Percentiles rank a stretch among this genome's conserved stretches.
Evolutionary conservation across 2,113 vertebrate species (phyloP).

Genomic region (Pampusana beccarii): DNA sequence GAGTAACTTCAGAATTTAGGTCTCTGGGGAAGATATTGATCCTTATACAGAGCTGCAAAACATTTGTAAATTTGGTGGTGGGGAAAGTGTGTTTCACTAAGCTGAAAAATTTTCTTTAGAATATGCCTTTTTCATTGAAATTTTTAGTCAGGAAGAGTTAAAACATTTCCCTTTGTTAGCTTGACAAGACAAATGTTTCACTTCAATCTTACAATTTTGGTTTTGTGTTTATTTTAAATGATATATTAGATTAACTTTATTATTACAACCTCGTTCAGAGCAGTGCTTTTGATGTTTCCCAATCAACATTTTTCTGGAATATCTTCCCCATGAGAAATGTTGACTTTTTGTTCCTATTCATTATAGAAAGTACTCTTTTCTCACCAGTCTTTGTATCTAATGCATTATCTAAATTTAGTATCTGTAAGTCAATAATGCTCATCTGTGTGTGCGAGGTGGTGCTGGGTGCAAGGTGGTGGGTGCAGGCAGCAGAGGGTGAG

Average conservation of each 20-base stretch:
- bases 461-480: background rate
- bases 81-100: background rate
- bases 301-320: background rate
- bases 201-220: background rate
- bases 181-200: background rate
- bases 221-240: slow-evolving; percentile 41
- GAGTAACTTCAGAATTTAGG: background rate
- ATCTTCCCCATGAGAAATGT: slow-evolving; percentile 8
- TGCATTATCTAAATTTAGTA: background rate
- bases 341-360: background rate
- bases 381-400: background rate
- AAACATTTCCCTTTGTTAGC: slow-evolving; percentile 8
- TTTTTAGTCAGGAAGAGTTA: background rate
- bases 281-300: slow-evolving; percentile 12
- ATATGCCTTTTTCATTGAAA: background rate
- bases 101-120: background rate
- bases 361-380: background rate
- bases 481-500: background rate
- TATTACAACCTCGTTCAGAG: background rate
- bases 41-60: background rate
- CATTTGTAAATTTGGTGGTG: background rate
- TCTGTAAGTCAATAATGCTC: background rate
- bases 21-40: background rate
- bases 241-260: slow-evolving; percentile 7
- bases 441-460: background rate